Base-by-base conservation (phyloP, 2,797 vertebrate species). In the Neoniphon sammara region DNA sequence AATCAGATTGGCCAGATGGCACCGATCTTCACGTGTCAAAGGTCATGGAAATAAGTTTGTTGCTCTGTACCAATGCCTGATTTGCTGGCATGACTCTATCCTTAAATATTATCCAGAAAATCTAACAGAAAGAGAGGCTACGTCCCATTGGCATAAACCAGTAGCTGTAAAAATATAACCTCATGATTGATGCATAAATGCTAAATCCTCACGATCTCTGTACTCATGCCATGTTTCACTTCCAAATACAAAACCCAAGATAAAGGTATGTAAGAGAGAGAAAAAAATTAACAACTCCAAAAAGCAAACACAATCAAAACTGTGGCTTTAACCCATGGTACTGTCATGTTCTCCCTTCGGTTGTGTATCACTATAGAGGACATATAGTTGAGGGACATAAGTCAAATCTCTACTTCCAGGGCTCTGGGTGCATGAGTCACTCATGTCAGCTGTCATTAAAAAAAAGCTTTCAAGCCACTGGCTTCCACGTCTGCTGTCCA, bases 371-470 rank as follows among this genome's bases (percentile, higher is more conserved):
- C 39, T 53, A 49, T 68, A 70, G 84, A 87, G 77, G 83, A 78
- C 76, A 66, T 54, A 53, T 82, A 78, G 79, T 71, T 67, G 36
- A 60, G 61, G 75, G 64, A 57, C n/a, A 78, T 17, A 70, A 77
- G 81, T 81, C 63, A 50, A 78, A 71, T 56, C 23, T 77, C 55
- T 66, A 39, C 50, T 65, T 75, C 57, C 62, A 70, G 69, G 60
- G 76, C 79, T 82, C 63, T 57, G 75, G 60, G 42, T 80, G 61
- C 58, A 74, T 78, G 77, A 86, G 72, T 88, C 83, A 83, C 74
- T 88, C 66, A 58, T 67, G 77, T 88, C 82, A 87, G 64, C 80
- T 81, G 82, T 87, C 90, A 86, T 73, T 78, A 81, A 80, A 77
- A 64, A 82, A 79, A 72, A 34, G 7, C 2, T 2, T 70, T 76